Evolutionary conservation across 1,140 invertebrate genomes (phyloP), one percentile per base, ranked within the genome.

Genomic region (Neuroterus valhalla): DNA sequence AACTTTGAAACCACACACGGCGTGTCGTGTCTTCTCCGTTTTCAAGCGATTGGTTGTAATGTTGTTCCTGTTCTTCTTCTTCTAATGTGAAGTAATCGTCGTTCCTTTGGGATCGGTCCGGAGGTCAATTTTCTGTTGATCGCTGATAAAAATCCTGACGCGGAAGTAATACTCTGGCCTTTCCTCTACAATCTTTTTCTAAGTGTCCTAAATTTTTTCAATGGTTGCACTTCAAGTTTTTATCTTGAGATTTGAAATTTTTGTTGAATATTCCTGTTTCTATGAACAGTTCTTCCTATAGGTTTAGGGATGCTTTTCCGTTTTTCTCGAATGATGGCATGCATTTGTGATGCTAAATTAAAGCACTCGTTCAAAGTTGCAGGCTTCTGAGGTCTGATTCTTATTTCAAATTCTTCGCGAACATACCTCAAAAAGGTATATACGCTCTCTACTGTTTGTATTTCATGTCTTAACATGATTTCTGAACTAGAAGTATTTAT

Each of bases 341-440:
- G 19, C 19, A 21, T 21, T 52, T 52, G n/a, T 52, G 48, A 21
- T 17, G 48, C 48, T 17, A 52, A 17, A 21, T 52, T 19, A 52
- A 21, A 52, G 21, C 48, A 52, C 17, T 52, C 48, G 21, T 52
- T 52, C 45, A 48, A 17, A 14, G 14, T 48, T 48, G 14, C 17
- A n/a, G 45, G 45, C 17, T 48, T 48, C 45, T 52, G 48, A 21
- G 48, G 48, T 52, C 48, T 52, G 19, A 52, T 19, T 52, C 48
- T 19, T 2, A 52, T 52, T 52, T 52, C 48, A 11, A 52, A 52
- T 5, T 52, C 17, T 52, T 52, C 48, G 8, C 48, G 3, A 2
- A 52, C 48, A 21, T 52, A 19, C 19, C 48, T 52, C 10, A 52
- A 21, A 19, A 52, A 52, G 17, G 45, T 48, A 17, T n/a, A 14